Evolutionary conservation across 2,797 vertebrate genomes (phyloP).

Genomic region (Novumbra hubbsi): DNA sequence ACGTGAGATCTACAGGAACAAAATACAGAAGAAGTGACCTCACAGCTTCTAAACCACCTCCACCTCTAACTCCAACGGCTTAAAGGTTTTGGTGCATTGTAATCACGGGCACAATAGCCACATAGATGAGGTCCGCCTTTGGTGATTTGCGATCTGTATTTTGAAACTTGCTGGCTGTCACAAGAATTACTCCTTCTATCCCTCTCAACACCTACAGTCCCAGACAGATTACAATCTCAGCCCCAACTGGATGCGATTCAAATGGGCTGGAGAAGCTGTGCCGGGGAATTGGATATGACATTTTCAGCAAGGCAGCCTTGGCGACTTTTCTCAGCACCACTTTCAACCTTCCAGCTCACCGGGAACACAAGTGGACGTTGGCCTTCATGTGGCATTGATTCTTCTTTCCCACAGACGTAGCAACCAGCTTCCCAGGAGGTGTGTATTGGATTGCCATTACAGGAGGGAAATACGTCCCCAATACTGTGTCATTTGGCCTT

Average conservation of each 20-base stretch:
- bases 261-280: constrained; percentile 6
- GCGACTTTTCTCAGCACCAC: background rate
- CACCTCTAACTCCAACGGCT: background rate
- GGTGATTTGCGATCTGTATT: background rate
- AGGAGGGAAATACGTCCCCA: constrained; percentile 8
- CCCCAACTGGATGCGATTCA: constrained; percentile 8
- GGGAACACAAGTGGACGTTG: constrained; percentile 11
- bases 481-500: constrained; percentile 13
- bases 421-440: constrained; percentile 8
- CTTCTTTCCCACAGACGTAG: constrained; percentile 11
- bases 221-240: constrained; percentile 3
- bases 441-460: constrained; percentile 21
- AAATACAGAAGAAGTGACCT: background rate
- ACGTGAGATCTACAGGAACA: background rate
- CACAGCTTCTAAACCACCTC: background rate
- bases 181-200: background rate
- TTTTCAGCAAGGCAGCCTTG: constrained; percentile 5
- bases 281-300: constrained; percentile 21
- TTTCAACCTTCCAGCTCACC: constrained; percentile 5
- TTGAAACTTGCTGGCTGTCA: constrained; percentile 5
- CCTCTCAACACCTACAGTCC: background rate
- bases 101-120: background rate
- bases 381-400: constrained; percentile 32
- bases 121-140: background rate
- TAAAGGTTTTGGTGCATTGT: background rate